Evolutionary conservation across 2,113 vertebrate species (phyloP), one percentile per base, ranked within the genome.

Genomic region (Polypterus senegalus): DNA sequence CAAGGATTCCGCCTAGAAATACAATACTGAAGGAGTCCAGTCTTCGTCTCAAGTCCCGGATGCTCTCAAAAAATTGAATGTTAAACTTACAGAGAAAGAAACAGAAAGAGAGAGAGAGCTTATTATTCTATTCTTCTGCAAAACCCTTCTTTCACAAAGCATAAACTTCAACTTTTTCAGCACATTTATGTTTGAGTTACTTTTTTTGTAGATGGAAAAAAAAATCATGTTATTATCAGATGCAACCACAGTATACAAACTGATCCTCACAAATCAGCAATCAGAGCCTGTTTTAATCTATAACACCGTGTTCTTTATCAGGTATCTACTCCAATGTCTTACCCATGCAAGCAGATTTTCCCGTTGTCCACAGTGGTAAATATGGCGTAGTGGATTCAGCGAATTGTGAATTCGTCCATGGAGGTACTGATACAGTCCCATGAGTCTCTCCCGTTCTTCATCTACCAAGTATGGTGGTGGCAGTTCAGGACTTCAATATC

Each of bases 291-390:
- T 54, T 54, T 10, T 54, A 54, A 54, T 54, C 53, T 10, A 4
- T 10, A 3, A 5, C 53, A 9, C 3, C 53, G 3, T 9, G 53
- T 54, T 9, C 9, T 3, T 9, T 10, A 9, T 54, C 53, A 54
- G 51, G 27, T 49, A 27, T 7, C 62, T 6, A n/a, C 54, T 3
- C 5, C 51, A 5, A 5, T 60, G 48, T 58, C 89, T 90, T 79
- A 99, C 96, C 95, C 88, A 91, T 2, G 93, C 93, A 69, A 95
- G 76, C 61, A 96, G 84, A 79, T 96, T 99, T 77, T 99, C 95
- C 0, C 77, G 86, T 69, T 92, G 83, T 46, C 90, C 81, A 0
- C 88, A 90, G 76, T 88, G 90, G 81, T 98, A 98, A 76, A 93
- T 90, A 66, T 84, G 88, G 69, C 87, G 90, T 55, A 98, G 79